Base-by-base conservation (phyloP, 2,113 vertebrate genomes). In the Heptranchias perlo region DNA sequence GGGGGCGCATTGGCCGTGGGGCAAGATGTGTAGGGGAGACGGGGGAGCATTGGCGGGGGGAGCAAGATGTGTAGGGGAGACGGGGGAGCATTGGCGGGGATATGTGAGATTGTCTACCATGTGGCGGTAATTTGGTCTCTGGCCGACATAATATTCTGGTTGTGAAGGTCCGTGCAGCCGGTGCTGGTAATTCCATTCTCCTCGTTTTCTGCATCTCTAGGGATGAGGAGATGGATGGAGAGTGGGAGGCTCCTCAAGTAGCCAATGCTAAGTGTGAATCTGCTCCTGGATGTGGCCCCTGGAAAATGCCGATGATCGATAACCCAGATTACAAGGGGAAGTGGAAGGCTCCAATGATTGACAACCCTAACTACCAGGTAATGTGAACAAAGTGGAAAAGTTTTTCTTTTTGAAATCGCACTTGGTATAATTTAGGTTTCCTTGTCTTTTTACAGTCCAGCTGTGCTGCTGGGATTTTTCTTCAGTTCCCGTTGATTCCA, bases 141-240 rank as follows among this genome's bases (percentile, higher is more conserved):
- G 87, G 8, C 86, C 4, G 8, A 4, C 21, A 2, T 10, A 91
- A 91, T 62, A 1, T 39, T 39, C n/a, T 58, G 52, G 52, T 91
- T 93, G 89, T 23, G 78, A 82, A 44, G 16, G 44, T n/a, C n/a
- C 4, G 16, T 39, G 58, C 39, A 93, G n/a, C 16, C 13, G 16
- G 54, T 93, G 52, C 87, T 93, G n/a, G 21, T 23, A 13, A 21
- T 69, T 23, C 49, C 23, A 14, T 25, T 47, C 47, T 86, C 35
- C 31, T 91, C n/a, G 8, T 16, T 69, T 96, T 94, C 76, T 97
- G 62, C 0, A 18, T 96, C 95, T 97, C 87, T 96, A 99, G 99
- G 99, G 99, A 99, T 97, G 99, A 99, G 97, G 99, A 99, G 96
- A 99, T 99, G 99, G 99, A 99, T 1, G 99, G 99, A 1, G 99